A percentile compares a stretch with the other conserved stretches of the same genome.
These are phyloP conservation scores for Pomacea canaliculata DNA, from an alignment of 2,888 invertebrate genomes.

Conservation along the genomic window DNA sequence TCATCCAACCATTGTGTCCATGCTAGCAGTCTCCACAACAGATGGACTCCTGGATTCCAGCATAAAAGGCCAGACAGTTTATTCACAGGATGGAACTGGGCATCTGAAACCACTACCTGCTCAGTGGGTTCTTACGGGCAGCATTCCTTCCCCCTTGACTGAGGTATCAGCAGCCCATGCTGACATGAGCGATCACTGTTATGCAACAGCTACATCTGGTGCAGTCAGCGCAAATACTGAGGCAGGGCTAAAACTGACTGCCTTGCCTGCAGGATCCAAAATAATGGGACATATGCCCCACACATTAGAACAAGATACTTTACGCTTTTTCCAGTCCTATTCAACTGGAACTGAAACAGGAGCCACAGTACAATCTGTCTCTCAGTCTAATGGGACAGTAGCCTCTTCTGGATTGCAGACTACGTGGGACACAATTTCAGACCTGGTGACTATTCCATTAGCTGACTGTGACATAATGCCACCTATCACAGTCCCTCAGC, in stretches of 20 bases:
- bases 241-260: neutral
- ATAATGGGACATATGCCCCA: neutral
- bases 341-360: neutral
- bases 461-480: conserved; percentile 2
- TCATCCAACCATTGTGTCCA: conserved; percentile 18
- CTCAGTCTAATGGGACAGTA: neutral
- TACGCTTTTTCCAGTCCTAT: conserved; percentile 11
- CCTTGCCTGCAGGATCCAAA: conserved; percentile 2
- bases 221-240: neutral
- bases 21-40: conserved; percentile 6
- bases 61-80: neutral
- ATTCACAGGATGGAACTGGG: neutral
- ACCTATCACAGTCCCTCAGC: neutral
- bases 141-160: neutral
- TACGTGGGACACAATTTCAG: conserved; percentile 12
- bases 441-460: conserved; percentile 10
- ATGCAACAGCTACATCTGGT: conserved; percentile 29
- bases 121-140: conserved; percentile 12
- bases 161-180: conserved; percentile 8
- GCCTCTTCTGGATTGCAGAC: conserved; percentile 12
- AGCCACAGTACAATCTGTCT: neutral
- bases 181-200: conserved; percentile 27
- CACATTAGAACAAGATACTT: neutral
- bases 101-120: conserved; percentile 14
- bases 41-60: conserved; percentile 6